Percentiles rank a stretch among this genome's conserved stretches.
These are phyloP conservation scores for Neogobius melanostomus DNA, from an alignment of 2,113 vertebrate species.

Conservation along the genomic window DNA sequence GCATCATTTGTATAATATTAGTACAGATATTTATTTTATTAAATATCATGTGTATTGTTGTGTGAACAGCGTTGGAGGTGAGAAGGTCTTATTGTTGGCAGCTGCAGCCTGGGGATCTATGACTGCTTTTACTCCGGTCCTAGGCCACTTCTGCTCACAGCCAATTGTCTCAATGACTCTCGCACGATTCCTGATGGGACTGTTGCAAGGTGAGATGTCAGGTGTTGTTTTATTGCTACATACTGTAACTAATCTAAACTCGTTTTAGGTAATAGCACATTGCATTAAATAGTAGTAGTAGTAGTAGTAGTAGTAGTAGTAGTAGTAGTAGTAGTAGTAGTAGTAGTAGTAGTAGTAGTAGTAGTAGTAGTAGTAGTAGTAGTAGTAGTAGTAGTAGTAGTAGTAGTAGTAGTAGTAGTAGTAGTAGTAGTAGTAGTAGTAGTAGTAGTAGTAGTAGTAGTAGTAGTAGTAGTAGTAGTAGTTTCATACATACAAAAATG, in stretches of 20 bases:
- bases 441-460: not conserved
- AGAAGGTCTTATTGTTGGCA: slow-evolving; percentile 90
- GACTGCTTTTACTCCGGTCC: slow-evolving; percentile 84
- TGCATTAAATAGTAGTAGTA: not conserved
- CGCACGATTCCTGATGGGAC: slow-evolving; percentile 88
- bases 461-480: not conserved
- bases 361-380: not conserved
- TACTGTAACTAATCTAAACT: not conserved
- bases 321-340: not conserved
- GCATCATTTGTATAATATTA: too few relatives aligned
- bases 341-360: not conserved
- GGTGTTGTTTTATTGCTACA: not conserved
- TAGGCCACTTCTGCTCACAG: slow-evolving; percentile 81
- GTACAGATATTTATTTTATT: too few relatives aligned
- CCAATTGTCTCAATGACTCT: slow-evolving; percentile 86
- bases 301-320: not conserved
- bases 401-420: not conserved
- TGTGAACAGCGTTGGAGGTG: slow-evolving; percentile 86
- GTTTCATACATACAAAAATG: too few relatives aligned
- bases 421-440: not conserved
- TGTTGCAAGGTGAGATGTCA: slow-evolving; percentile 88
- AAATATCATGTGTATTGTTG: not conserved
- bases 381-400: not conserved
- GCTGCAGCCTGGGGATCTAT: slow-evolving; percentile 90
- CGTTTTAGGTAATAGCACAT: not conserved